Conservation (phyloP, 2,113 vertebrate species). For the Epinephelus cyanopodus region DNA sequence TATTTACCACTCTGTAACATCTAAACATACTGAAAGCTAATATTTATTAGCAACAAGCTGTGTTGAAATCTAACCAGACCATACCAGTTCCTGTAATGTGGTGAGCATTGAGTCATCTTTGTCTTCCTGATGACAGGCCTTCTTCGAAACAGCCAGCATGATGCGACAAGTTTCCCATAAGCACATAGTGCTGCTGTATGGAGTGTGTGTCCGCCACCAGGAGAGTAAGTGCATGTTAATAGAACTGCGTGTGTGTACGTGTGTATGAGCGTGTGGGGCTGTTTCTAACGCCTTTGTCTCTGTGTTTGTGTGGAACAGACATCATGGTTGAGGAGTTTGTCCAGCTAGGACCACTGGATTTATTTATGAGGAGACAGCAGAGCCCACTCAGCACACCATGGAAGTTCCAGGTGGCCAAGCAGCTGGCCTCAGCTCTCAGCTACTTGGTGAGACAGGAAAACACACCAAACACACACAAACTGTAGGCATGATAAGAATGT, state of each 20-base stretch:
- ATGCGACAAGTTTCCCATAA: slow-evolving; percentile 98
- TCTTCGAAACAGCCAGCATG: slow-evolving; percentile 98
- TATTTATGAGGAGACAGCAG: slow-evolving; percentile 92
- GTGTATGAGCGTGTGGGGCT: neutral
- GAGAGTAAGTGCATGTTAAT: slow-evolving; percentile 90
- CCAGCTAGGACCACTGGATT: slow-evolving; percentile 92
- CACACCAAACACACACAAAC: slow-evolving; percentile 3
- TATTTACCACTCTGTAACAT: neutral
- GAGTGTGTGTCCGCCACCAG: slow-evolving; percentile 93
- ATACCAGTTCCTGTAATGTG: neutral
- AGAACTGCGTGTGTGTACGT: neutral
- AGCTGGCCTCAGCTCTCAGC: slow-evolving; percentile 95
- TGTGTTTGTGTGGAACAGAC: slow-evolving; percentile 79
- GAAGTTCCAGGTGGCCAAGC: slow-evolving; percentile 98
- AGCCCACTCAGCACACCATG: slow-evolving; percentile 90
- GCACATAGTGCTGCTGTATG: slow-evolving; percentile 95
- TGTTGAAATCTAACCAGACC: neutral
- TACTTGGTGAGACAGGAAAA: slow-evolving; percentile 90
- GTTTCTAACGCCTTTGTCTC: slow-evolving; percentile 1
- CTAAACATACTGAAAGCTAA: neutral
- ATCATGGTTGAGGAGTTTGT: slow-evolving; percentile 99
- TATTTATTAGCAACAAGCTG: neutral
- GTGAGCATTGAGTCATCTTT: neutral
- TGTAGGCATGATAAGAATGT: neutral
- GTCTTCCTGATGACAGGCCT: slow-evolving; percentile 85